phyloP scores from a whole-genome alignment of 92 coral and sea anemone genomes.

The Muricea muricata region DNA sequence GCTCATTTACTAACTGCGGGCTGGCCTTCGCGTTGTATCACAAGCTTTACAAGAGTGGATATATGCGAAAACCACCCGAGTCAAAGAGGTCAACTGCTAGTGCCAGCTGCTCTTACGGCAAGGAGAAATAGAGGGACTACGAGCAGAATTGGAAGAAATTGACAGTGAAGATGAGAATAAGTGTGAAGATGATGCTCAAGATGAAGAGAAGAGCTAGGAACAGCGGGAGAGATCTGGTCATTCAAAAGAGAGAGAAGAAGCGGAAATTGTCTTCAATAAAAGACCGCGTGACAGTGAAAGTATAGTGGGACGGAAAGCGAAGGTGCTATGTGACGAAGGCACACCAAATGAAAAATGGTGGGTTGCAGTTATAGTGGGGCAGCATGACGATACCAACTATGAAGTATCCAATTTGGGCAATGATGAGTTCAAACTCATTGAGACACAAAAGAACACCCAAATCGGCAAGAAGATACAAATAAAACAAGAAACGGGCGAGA shows the following conservation, averaged over 20 bases:
- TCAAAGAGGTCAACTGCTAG: no score
- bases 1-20: no score
- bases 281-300: slow-evolving; percentile 25
- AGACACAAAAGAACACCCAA: slow-evolving; percentile 25
- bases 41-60: no score
- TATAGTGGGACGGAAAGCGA: slow-evolving; percentile 37
- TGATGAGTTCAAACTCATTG: slow-evolving; percentile 36
- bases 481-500: slow-evolving; percentile 28
- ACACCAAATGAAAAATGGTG: slow-evolving; percentile 37
- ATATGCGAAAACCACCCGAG: no score
- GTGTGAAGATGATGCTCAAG: no score
- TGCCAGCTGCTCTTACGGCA: no score
- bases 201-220: no score
- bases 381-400: slow-evolving; percentile 32
- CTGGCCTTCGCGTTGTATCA: no score
- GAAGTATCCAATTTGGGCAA: slow-evolving; percentile 21
- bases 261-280: slow-evolving; percentile 33
- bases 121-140: no score
- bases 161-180: no score
- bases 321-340: slow-evolving; percentile 45
- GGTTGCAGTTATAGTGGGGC: slow-evolving; percentile 20
- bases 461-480: slow-evolving; percentile 15
- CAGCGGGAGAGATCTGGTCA: background rate
- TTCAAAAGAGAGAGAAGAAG: background rate
- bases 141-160: no score